Evolutionary conservation across 2,797 vertebrate genomes (phyloP).

Genomic region (Rousettus madagascariensis): DNA sequence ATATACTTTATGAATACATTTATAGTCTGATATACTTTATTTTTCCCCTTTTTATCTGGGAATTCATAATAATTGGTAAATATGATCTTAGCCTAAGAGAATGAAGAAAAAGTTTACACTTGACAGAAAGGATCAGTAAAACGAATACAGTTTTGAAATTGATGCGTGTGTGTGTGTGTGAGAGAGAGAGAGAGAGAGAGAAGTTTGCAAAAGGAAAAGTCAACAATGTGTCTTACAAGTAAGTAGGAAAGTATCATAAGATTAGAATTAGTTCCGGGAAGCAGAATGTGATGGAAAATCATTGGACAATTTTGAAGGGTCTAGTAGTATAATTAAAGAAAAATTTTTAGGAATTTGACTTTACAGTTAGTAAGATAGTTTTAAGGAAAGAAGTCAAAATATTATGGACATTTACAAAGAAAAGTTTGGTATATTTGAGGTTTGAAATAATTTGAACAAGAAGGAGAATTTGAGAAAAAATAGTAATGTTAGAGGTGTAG

Average conservation of each 20-base stretch:
- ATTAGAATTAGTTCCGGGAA: constrained; percentile 31
- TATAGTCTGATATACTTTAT: neutral
- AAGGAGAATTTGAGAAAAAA: constrained; percentile 14
- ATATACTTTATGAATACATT: constrained; percentile 35
- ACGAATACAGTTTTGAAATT: constrained; percentile 52
- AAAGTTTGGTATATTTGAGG: neutral
- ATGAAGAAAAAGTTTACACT: constrained; percentile 12
- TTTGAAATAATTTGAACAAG: constrained; percentile 25
- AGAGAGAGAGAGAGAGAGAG: neutral
- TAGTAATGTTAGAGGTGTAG: neutral
- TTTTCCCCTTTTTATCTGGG: neutral
- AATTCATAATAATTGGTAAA: neutral
- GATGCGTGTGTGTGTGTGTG: neutral
- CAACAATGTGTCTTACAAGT: neutral
- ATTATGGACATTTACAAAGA: neutral
- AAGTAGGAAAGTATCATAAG: neutral
- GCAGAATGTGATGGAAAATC: neutral
- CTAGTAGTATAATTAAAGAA: constrained; percentile 26
- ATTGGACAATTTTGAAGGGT: constrained; percentile 20
- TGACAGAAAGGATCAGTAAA: constrained; percentile 3
- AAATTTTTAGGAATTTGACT: constrained; percentile 30
- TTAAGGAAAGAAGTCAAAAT: constrained; percentile 53
- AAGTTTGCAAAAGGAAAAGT: neutral
- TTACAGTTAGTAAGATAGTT: neutral
- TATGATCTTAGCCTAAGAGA: constrained; percentile 27